phyloP scores from a whole-genome alignment of 2,113 vertebrate species.

The Agapornis roseicollis region DNA sequence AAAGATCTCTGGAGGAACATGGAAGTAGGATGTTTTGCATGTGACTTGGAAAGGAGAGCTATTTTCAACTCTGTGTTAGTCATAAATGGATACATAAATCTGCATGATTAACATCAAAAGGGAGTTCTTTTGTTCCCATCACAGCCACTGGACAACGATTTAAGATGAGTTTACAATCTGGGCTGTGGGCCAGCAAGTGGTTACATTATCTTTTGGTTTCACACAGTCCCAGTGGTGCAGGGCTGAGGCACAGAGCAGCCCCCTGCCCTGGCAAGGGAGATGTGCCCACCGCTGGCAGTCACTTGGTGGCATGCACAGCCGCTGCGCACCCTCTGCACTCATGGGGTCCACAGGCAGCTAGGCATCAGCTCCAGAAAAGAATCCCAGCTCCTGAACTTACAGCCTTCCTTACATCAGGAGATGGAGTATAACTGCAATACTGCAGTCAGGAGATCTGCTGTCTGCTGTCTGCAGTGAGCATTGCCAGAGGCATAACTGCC shows the following conservation, averaged over 20 bases:
- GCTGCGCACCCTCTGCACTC: accelerated
- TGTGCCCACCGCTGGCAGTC: neutral
- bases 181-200: neutral
- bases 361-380: neutral
- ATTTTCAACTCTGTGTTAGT: neutral
- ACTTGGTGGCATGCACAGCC: neutral
- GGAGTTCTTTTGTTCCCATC: neutral
- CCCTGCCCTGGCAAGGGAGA: neutral
- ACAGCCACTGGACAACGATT: neutral
- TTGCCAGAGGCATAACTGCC: neutral
- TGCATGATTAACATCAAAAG: neutral
- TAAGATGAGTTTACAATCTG: neutral
- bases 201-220: neutral
- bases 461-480: neutral
- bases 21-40: neutral
- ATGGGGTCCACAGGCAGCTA: neutral
- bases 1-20: neutral
- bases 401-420: neutral
- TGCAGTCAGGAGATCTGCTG: neutral
- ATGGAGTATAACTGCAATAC: neutral
- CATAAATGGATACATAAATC: neutral
- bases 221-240: neutral
- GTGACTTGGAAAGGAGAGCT: neutral
- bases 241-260: accelerated
- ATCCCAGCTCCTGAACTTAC: neutral